A percentile compares a stretch with the other conserved stretches of the same genome.
phyloP scores from a whole-genome alignment of 1,140 invertebrate species.

The Drosophila eugracilis region DNA sequence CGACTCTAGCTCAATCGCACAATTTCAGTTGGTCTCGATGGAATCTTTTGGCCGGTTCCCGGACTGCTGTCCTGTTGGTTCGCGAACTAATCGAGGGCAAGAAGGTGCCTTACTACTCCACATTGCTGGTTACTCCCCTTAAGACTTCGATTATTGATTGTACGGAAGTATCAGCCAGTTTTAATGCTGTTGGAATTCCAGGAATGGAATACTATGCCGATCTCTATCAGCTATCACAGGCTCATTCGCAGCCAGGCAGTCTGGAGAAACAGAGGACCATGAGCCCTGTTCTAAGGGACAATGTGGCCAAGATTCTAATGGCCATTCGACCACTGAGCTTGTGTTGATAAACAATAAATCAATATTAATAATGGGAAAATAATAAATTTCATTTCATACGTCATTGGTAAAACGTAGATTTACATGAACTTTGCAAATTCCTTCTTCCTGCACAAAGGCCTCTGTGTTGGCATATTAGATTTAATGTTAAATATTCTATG shows the following conservation, averaged over 20 bases:
- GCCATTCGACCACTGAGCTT: slow-evolving; percentile 79
- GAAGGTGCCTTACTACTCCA: slow-evolving; percentile 87
- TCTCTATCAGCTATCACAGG: slow-evolving; percentile 87
- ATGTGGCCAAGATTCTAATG: slow-evolving; percentile 77
- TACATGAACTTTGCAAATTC: neutral
- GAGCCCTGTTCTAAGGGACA: slow-evolving; percentile 78
- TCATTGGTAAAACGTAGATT: no score
- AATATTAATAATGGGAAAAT: neutral
- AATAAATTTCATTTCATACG: no score
- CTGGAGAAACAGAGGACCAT: slow-evolving; percentile 76
- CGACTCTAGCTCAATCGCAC: slow-evolving; percentile 89
- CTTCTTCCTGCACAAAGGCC: neutral
- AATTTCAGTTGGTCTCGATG: slow-evolving; percentile 96
- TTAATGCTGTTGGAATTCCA: slow-evolving; percentile 86
- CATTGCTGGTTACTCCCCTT: slow-evolving; percentile 88
- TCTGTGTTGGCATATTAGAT: neutral
- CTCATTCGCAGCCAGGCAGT: slow-evolving; percentile 68
- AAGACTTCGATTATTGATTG: slow-evolving; percentile 88
- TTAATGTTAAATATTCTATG: slow-evolving; percentile 1
- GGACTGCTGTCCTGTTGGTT: slow-evolving; percentile 90
- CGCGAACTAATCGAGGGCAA: slow-evolving; percentile 88
- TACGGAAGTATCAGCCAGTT: slow-evolving; percentile 89
- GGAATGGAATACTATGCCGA: slow-evolving; percentile 89
- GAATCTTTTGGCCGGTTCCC: slow-evolving; percentile 89
- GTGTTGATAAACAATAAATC: slow-evolving; percentile 45